Conservation (phyloP, 2,888 invertebrate genomes). For the Villa cingulata region DNA sequence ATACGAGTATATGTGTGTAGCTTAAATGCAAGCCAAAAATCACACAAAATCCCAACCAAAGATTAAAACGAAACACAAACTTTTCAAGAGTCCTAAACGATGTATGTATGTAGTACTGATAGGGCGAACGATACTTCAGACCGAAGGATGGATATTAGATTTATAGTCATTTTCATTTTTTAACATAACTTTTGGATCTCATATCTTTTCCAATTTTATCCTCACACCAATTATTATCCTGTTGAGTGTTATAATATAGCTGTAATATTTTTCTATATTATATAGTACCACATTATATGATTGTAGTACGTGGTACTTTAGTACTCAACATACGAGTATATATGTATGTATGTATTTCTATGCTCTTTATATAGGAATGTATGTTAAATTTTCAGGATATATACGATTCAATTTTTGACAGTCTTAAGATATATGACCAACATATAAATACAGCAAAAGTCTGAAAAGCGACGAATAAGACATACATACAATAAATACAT, state of each 20-base stretch:
- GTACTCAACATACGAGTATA: no score
- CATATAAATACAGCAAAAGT: background rate
- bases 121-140: no score
- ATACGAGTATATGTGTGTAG: no score
- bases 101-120: no score
- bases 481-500: no score
- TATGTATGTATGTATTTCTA: no score
- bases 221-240: background rate
- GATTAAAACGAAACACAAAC: background rate
- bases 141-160: background rate
- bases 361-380: background rate
- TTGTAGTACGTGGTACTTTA: no score
- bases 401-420: constrained; percentile 9
- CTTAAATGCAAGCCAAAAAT: background rate
- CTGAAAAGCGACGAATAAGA: no score
- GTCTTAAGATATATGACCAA: constrained; percentile 3
- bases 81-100: background rate
- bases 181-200: background rate
- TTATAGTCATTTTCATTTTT: background rate
- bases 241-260: no score
- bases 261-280: no score
- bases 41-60: background rate
- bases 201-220: background rate
- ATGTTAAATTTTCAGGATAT: constrained; percentile 5
- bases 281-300: no score